phyloP scores from a whole-genome alignment of 2,888 invertebrate genomes.

The Tipula vernalis region DNA sequence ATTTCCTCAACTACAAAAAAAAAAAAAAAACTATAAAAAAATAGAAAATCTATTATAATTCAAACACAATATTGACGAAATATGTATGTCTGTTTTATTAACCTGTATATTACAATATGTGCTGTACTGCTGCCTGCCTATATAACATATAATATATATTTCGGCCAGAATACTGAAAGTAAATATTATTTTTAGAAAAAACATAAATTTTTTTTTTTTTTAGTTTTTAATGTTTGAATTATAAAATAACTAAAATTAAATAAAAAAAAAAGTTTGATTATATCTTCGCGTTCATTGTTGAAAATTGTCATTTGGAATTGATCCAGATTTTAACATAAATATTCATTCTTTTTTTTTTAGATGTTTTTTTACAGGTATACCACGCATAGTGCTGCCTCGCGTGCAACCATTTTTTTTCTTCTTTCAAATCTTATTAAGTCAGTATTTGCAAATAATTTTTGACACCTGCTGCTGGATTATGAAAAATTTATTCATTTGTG shows the following conservation, averaged over 20 bases:
- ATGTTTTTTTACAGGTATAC: background rate
- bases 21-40: background rate
- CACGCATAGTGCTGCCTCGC: background rate
- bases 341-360: background rate
- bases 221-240: background rate
- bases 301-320: background rate
- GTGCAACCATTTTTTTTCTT: too few species aligned
- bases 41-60: background rate
- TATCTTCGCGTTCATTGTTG: background rate
- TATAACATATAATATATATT: background rate
- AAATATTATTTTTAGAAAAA: background rate
- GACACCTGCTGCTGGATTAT: too few species aligned
- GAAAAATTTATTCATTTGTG: too few species aligned
- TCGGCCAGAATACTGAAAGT: background rate
- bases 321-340: conserved; percentile 4
- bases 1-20: background rate
- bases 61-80: background rate
- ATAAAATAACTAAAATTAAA: background rate
- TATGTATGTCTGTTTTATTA: background rate
- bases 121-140: background rate
- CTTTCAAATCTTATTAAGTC: too few species aligned
- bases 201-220: background rate
- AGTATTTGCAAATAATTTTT: too few species aligned
- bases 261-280: background rate
- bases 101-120: background rate